Evolutionary conservation across 2,113 vertebrate genomes (phyloP), one percentile per base, ranked within the genome.

Genomic region (Elanoides forficatus): DNA sequence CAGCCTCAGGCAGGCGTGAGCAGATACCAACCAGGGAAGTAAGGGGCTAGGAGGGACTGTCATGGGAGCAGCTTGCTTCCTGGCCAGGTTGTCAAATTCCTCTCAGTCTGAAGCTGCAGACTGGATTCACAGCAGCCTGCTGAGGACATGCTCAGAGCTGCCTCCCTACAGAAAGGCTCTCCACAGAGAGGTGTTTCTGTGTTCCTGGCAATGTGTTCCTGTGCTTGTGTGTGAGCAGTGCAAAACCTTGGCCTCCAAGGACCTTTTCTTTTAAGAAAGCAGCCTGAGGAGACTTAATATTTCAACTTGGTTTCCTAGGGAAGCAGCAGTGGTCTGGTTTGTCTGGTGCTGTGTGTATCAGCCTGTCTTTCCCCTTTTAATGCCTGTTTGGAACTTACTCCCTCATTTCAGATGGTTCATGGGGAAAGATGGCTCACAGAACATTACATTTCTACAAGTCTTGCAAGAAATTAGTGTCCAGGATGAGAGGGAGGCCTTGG

Each of bases 1-100:
- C 63, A 82, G 58, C 59, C 19, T 45, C 13, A 3, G 38, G 29
- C 0, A 0, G 18, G 17, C 15, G 53, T 2, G 2, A 73, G 59
- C 78, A 48, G 27, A 10, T 50, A 29, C 27, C 66, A 65, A 0
- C 36, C 47, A 11, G 59, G 45, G 22, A 53, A 66, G 13, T 47
- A 18, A 29, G 9, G 30, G 36, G 21, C 34, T 38, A 3, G 27
- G 65, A 50, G 32, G 70, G 40, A 15, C 30, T 30, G 56, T 40
- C 34, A 7, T 5, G 10, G 43, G 34, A 65, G 25, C 40, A 56
- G 32, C 48, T 34, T 34, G 25, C 53, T 38, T 23, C 15, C 25
- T 83, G 60, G 47, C 36, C 40, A 36, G 45, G 45, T 18, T 53
- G 43, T 40, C 52, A n/a, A 7, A 38, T 52, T 74, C 30, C 20